phyloP scores from a whole-genome alignment of 2,797 vertebrate species.

The Betta splendens region DNA sequence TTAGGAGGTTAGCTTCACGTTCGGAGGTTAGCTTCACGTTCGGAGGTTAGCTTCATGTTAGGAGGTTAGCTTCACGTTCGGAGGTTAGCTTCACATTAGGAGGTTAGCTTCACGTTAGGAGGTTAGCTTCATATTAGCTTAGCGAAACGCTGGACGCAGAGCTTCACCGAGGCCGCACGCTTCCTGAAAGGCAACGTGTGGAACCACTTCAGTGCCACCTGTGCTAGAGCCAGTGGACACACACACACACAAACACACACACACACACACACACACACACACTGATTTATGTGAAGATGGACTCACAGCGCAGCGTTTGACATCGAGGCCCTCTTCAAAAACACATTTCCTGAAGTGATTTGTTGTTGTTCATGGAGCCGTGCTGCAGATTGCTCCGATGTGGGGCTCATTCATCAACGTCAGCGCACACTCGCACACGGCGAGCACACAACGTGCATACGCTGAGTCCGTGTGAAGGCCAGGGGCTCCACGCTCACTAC shows the following conservation, averaged over 20 bases:
- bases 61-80: too few species aligned
- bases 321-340: conserved; percentile 51
- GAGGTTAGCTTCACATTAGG: too few species aligned
- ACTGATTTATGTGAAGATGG: conserved; percentile 48
- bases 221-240: conserved; percentile 2
- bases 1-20: too few species aligned
- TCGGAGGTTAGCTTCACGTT: too few species aligned
- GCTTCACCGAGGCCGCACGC: too few species aligned
- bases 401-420: conserved; percentile 71
- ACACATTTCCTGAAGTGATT: conserved; percentile 68
- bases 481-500: too few species aligned
- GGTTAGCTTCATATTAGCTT: too few species aligned
- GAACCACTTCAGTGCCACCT: conserved; percentile 8
- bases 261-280: conserved; percentile 8
- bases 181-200: conserved; percentile 12
- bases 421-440: conserved; percentile 33
- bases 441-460: conserved; percentile 10
- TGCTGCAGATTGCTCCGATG: conserved; percentile 68
- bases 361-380: conserved; percentile 62
- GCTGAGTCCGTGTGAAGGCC: too few species aligned
- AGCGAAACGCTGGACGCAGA: too few species aligned
- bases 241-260: conserved; percentile 16
- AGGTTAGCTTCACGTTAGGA: too few species aligned
- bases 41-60: too few species aligned
- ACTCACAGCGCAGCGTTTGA: conserved; percentile 50